Evolutionary conservation across 2,113 vertebrate genomes (phyloP).

Genomic region (Empidonax alnorum): DNA sequence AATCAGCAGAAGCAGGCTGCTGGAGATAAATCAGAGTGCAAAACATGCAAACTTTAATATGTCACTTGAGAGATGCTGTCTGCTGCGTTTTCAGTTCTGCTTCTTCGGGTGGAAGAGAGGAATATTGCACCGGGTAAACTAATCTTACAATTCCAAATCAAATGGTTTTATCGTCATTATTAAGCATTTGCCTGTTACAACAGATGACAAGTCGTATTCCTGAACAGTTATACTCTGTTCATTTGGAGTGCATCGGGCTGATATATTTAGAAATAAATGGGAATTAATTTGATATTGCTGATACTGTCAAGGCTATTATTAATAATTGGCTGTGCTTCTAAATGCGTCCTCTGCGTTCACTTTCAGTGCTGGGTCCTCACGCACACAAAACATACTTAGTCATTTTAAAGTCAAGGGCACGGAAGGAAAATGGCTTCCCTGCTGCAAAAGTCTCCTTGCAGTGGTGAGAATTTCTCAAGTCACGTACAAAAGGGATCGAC

Average conservation of each 20-base stretch:
- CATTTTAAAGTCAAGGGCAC: conserved; percentile 70
- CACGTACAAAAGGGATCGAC: conserved; percentile 34
- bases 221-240: conserved; percentile 45
- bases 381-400: conserved; percentile 57
- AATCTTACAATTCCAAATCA: conserved; percentile 61
- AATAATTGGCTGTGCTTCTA: conserved; percentile 47
- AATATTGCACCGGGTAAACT: conserved; percentile 42
- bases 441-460: conserved; percentile 67
- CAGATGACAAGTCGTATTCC: conserved; percentile 40
- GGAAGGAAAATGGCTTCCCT: conserved; percentile 81
- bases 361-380: conserved; percentile 9
- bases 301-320: conserved; percentile 34
- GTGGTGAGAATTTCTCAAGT: conserved; percentile 56
- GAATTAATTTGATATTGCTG: conserved; percentile 43
- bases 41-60: conserved; percentile 34
- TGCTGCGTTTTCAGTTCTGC: conserved; percentile 20
- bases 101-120: conserved; percentile 24
- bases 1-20: conserved; percentile 23
- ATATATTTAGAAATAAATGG: conserved; percentile 58
- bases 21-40: conserved; percentile 36
- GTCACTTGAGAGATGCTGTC: conserved; percentile 19
- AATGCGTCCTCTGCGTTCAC: conserved; percentile 39
- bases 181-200: conserved; percentile 35
- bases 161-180: conserved; percentile 54
- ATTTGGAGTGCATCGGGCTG: conserved; percentile 51